Evolutionary conservation across 2,797 vertebrate genomes (phyloP).

Genomic region (Platyrinchus mystaceus): DNA sequence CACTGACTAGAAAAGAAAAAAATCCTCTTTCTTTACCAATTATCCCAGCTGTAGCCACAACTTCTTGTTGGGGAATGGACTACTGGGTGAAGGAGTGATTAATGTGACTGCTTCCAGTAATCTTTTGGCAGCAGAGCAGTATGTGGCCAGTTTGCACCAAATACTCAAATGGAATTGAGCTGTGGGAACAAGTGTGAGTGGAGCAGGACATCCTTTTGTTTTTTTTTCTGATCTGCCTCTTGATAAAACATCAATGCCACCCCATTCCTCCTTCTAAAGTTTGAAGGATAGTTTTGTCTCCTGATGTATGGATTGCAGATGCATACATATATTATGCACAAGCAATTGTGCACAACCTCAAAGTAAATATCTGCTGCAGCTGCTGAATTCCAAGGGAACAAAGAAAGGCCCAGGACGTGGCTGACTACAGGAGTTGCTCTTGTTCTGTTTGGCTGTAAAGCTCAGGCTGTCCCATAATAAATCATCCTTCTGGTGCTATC

Average conservation of each 20-base stretch:
- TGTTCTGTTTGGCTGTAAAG: background rate
- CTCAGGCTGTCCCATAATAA: background rate
- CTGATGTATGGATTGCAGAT: background rate
- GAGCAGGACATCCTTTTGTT: background rate
- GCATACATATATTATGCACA: background rate
- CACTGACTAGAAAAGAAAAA: conserved; percentile 1
- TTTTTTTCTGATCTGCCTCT: background rate
- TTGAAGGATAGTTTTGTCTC: background rate
- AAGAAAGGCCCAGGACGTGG: background rate
- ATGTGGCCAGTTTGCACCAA: background rate
- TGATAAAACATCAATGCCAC: background rate
- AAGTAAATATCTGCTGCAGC: background rate
- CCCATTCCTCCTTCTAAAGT: background rate
- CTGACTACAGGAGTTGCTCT: background rate
- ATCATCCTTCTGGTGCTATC: background rate
- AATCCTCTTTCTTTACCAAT: background rate
- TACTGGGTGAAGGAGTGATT: background rate
- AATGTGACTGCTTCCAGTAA: background rate
- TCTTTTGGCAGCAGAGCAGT: background rate
- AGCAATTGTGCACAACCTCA: background rate
- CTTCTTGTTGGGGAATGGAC: background rate
- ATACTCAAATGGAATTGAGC: background rate
- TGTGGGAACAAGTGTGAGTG: background rate
- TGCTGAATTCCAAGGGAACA: background rate
- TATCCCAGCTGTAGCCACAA: background rate